phyloP scores from a whole-genome alignment of 2,888 invertebrate genomes.

The Pelosia muscerda region DNA sequence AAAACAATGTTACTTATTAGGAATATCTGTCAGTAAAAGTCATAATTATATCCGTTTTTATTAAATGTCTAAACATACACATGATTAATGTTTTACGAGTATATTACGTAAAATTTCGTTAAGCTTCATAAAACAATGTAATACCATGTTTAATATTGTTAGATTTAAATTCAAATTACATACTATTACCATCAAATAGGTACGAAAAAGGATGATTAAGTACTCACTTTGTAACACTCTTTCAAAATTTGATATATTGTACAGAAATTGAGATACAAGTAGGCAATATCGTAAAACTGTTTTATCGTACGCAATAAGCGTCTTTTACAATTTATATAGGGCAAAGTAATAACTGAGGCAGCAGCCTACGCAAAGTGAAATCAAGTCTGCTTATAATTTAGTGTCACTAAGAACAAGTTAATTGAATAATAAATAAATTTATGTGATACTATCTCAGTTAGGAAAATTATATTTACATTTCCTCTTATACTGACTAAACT shows the following conservation, averaged over 20 bases:
- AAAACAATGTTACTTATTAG: too few relatives aligned
- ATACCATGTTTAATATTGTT: too few relatives aligned
- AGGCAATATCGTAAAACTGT: slow-evolving; percentile 49
- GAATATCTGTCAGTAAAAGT: too few relatives aligned
- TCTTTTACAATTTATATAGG: slow-evolving; percentile 50
- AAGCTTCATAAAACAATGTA: too few relatives aligned
- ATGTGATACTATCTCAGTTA: slow-evolving; percentile 36
- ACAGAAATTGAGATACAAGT: slow-evolving; percentile 50
- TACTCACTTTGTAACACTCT: background rate
- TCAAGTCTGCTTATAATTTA: slow-evolving; percentile 65
- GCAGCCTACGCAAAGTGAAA: slow-evolving; percentile 60
- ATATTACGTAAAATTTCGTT: too few relatives aligned
- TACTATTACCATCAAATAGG: too few relatives aligned
- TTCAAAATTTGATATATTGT: slow-evolving; percentile 32
- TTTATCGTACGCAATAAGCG: slow-evolving; percentile 58
- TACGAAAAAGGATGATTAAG: too few relatives aligned
- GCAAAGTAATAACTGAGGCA: slow-evolving; percentile 61
- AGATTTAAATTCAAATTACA: too few relatives aligned
- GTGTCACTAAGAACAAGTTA: slow-evolving; percentile 58
- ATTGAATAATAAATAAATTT: slow-evolving; percentile 58
- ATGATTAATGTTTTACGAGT: too few relatives aligned
- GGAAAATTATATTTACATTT: slow-evolving; percentile 32
- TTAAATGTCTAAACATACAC: too few relatives aligned
- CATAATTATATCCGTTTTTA: too few relatives aligned
- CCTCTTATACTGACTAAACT: background rate